Base-by-base conservation (phyloP, 2,888 invertebrate genomes). In the Papilio protenor region DNA sequence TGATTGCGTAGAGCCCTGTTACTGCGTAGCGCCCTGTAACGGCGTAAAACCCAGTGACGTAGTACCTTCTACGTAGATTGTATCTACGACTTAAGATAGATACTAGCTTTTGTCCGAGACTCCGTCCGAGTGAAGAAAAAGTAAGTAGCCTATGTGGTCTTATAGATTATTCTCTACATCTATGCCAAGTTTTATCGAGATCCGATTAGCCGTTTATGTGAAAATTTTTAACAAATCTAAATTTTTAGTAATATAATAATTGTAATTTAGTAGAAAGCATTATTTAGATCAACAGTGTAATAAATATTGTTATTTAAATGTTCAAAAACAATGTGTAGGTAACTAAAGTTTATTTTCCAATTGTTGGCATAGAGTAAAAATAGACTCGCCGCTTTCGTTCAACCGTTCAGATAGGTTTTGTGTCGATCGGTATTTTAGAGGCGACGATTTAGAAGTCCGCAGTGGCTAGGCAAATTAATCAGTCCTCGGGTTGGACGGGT, bases 391-490 rank as follows among this genome's bases (percentile, higher is more conserved):
- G 2, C 18, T 8, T 27, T 10, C n/a, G 11, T 66, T 66, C 18
- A 47, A 33, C 49, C 21, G 40, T 52, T n/a, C 61, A 21, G 72
- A 76, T 40, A 40, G 71, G 33, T 59, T 76, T 70, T 70, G 55
- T 70, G 76, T 70, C 59, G 49, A 72, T 72, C 52, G 49, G 61
- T 72, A 40, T 76, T 75, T 72, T 64, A 72, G 61, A 61, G 71
- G 49, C 76, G 59, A 71, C 59, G 27, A 73, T 77, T 73, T 73
- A 77, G 72, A 73, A 57, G 23, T 33, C 23, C 40, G 66, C 61
- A 55, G 21, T 49, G 40, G 72, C 23, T 47, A 33, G 64, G 49
- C 10, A 45, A 66, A 73, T 73, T 85, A 83, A 82, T 83, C 81
- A 52, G 18, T 52, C 27, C 55, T 27, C 52, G 59, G 70, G 27